Evolutionary conservation across 2,888 invertebrate species (phyloP).

Genomic region (Lasioglossum malachurum): DNA sequence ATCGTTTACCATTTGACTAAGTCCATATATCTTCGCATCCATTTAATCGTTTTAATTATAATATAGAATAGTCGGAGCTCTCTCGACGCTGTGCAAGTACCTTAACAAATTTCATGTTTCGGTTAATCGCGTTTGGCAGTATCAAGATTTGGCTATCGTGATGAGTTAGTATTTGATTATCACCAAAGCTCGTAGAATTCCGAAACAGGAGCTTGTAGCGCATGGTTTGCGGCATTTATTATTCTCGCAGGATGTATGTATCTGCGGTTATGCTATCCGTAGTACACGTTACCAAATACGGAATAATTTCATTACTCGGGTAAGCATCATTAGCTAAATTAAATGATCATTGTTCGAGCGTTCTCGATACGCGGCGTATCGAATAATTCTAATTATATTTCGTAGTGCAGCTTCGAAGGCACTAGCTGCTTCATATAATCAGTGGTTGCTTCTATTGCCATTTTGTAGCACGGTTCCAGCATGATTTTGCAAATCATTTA

Average conservation of each 20-base stretch:
- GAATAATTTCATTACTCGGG: neutral
- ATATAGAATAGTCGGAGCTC: neutral
- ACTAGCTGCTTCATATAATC: neutral
- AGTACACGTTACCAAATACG: neutral
- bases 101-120: neutral
- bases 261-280: neutral
- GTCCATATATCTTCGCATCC: too few relatives aligned
- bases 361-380: neutral
- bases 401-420: neutral
- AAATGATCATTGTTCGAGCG: neutral
- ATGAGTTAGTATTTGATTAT: conserved; percentile 32
- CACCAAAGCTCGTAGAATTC: neutral
- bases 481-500: too few relatives aligned
- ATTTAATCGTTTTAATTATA: neutral
- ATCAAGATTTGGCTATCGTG: neutral
- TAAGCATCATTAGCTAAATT: conserved; percentile 19
- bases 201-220: conserved; percentile 15
- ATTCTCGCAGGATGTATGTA: neutral
- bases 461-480: too few relatives aligned
- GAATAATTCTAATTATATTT: neutral
- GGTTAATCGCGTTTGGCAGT: conserved; percentile 22
- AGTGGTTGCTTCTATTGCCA: neutral
- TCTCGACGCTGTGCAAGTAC: neutral
- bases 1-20: too few relatives aligned
- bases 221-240: conserved; percentile 9